phyloP scores from a whole-genome alignment of 2,888 invertebrate species.

The Melikaiella ostensackeni region DNA sequence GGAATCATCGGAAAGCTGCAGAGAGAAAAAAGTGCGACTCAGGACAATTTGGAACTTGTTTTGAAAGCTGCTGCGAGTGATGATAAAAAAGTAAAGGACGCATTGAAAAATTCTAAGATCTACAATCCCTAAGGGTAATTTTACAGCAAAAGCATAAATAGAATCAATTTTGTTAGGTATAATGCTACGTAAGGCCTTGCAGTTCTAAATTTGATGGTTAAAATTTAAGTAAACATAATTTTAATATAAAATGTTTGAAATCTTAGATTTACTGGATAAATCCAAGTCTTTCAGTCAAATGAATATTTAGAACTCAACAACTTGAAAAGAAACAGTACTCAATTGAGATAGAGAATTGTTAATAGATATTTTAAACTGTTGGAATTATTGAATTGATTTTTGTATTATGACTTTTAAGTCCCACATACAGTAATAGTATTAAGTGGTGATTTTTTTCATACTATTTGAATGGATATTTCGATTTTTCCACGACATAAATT shows the following conservation, averaged over 20 bases:
- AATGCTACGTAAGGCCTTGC: background rate
- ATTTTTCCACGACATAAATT: no score
- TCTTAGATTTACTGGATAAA: constrained; percentile 29
- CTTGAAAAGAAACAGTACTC: no score
- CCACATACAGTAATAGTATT: background rate
- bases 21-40: constrained; percentile 67
- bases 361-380: no score
- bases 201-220: background rate
- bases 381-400: background rate
- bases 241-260: background rate
- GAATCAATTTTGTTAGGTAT: background rate
- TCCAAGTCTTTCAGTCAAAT: constrained; percentile 4
- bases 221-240: background rate
- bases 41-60: constrained; percentile 68
- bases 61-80: constrained; percentile 67
- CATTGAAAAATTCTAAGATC: constrained; percentile 62
- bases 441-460: background rate
- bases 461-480: no score
- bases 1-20: constrained; percentile 74
- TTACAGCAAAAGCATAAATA: background rate
- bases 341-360: no score
- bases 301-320: background rate
- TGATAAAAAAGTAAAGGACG: constrained; percentile 65
- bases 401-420: no score
- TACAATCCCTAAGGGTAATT: constrained; percentile 55